Evolutionary conservation across 2,113 vertebrate species (phyloP), one percentile per base, ranked within the genome.

Genomic region (Strix aluco): DNA sequence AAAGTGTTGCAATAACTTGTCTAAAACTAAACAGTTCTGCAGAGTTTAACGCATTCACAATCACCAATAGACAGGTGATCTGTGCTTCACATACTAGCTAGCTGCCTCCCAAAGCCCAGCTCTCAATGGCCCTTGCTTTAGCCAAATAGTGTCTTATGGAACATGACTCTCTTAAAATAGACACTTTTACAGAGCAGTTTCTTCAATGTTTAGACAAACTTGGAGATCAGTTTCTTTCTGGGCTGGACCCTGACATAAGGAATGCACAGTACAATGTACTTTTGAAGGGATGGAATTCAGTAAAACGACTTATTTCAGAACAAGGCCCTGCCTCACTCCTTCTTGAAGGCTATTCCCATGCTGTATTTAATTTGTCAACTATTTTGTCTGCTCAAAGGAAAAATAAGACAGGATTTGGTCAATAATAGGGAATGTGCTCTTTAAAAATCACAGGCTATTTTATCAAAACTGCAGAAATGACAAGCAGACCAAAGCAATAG

Each of bases 251-350:
- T 83, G 63, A n/a, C 36, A 65, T 34, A 75, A 87, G 36, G 22
- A 95, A 57, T 51, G 47, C 18, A 84, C 7, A 10, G 49, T 59
- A 51, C 20, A 44, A 67, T 18, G 16, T n/a, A 36, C 72, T 91
- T 94, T 78, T 87, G 61, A 75, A 87, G 23, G 27, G 47, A 67
- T 57, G 66, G 16, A 86, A 70, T 77, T 71, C 63, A 86, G 46
- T 86, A 70, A 90, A 93, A 63, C 14, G 83, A 70, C 88, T 94
- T 80, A 46, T 92, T 94, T 93, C 38, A 49, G n/a, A 88, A 38
- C 7, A 80, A 86, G 59, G 11, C 69, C 20, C 12, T 86, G 69
- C 6, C 22, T 58, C 4, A 5, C 57, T 92, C 89, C 22, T 79
- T 87, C 83, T 59, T 67, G 73, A 92, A 86, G 42, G 62, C 62